Evolutionary conservation across 2,113 vertebrate genomes (phyloP).

Genomic region (Merops nubicus): DNA sequence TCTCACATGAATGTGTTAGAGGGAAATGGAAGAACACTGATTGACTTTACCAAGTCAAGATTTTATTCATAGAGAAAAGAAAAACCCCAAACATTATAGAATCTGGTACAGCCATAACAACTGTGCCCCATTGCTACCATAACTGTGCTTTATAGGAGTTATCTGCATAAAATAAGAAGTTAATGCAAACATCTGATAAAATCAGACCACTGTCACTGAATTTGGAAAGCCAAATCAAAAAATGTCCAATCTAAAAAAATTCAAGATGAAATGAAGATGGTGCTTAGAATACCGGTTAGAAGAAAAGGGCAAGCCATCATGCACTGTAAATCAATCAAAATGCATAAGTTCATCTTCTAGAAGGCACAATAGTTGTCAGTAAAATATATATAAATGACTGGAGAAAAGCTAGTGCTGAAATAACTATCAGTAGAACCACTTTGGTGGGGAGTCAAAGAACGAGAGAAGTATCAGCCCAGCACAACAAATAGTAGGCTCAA

Average conservation of each 20-base stretch:
- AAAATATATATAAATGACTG: background rate
- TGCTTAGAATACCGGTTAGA: background rate
- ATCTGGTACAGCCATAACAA: background rate
- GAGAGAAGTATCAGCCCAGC: background rate
- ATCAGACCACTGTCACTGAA: background rate
- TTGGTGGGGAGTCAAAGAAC: background rate
- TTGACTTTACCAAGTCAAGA: background rate
- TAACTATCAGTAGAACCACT: background rate
- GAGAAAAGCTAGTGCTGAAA: background rate
- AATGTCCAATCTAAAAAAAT: background rate
- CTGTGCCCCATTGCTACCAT: background rate
- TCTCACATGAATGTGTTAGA: background rate
- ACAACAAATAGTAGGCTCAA: background rate
- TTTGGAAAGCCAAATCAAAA: conserved; percentile 2
- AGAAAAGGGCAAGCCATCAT: background rate
- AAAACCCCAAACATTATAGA: background rate
- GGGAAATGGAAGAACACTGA: background rate
- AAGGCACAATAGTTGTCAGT: background rate
- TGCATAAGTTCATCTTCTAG: background rate
- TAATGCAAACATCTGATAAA: background rate
- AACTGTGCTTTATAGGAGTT: background rate
- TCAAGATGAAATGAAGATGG: background rate
- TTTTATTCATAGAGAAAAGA: background rate
- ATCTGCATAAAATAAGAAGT: background rate
- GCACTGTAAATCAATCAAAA: background rate